These are phyloP conservation scores for Dryobota labecula DNA, from an alignment of 2,888 invertebrate species.

Conservation along the genomic window DNA sequence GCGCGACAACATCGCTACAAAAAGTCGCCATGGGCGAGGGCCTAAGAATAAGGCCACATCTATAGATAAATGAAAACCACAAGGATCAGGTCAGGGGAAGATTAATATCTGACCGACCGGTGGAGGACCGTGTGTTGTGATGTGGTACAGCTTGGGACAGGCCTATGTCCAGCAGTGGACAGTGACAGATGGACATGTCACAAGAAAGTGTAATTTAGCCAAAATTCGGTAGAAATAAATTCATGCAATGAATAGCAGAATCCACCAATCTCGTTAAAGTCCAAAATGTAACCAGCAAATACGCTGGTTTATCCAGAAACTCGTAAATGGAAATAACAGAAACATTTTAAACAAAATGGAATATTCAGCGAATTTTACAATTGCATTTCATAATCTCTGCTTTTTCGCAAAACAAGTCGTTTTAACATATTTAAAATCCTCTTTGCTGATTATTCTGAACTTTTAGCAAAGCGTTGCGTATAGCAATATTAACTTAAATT, in stretches of 20 bases:
- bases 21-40: too few species aligned
- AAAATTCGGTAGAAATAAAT: not conserved
- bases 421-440: conserved; percentile 66
- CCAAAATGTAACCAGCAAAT: not conserved
- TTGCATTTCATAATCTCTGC: conserved; percentile 63
- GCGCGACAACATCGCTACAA: too few species aligned
- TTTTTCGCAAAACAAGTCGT: conserved; percentile 62
- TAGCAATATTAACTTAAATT: conserved; percentile 18
- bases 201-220: not conserved
- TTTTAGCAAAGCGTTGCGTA: conserved; percentile 40
- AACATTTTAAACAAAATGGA: conserved; percentile 64
- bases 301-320: not conserved
- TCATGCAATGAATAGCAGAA: not conserved
- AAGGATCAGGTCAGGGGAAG: too few species aligned
- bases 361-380: conserved; percentile 64
- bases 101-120: too few species aligned
- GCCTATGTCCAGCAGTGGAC: not conserved
- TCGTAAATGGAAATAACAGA: conserved; percentile 68
- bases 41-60: too few species aligned
- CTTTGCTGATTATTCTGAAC: conserved; percentile 54
- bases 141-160: too few species aligned
- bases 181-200: not conserved
- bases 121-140: not conserved
- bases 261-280: not conserved
- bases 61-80: too few species aligned